Evolutionary conservation across 2,113 vertebrate genomes (phyloP), one percentile per base, ranked within the genome.

Genomic region (Propithecus coquereli): DNA sequence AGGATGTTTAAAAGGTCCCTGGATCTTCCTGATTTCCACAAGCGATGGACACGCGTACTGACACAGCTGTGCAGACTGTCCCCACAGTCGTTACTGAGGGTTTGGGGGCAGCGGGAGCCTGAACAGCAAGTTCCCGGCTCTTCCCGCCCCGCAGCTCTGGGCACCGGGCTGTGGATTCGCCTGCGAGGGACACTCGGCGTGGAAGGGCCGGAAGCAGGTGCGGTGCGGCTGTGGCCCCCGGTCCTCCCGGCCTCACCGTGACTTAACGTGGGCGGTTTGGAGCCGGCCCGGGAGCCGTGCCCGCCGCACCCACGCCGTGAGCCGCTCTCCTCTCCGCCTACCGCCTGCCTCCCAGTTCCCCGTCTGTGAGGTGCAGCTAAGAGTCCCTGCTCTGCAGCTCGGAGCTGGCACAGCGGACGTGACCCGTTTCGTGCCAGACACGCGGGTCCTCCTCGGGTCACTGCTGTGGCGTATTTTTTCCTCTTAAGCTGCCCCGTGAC

Each of bases 391-490:
- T 18, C 47, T n/a, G 3, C 16, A 9, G 70, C 40, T 27, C 40
- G 30, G 43, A 1, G 40, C 25, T 22, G 25, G 73, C 17, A 11
- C 17, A 5, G 32, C 0, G 17, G 14, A 16, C 4, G 25, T 3
- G 17, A 50, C 17, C 23, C 73, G 7, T 12, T 54, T 93, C 23
- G 0, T 59, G 47, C 17, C 40, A 8, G 32, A 71, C 25, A 4
- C 40, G 7, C 0, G 2, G 2, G 25, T 45, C 54, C 43, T 34
- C 3, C 25, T 34, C 4, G 13, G 6, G 6, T 9, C 0, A 22
- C 11, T 18, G 3, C 30, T 20, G 20, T 20, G 37, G 43, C 5
- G 12, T 2, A 0, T 8, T 27, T 68, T 63, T 30, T 70, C 37
- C 25, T 59, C 20, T 6, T 8, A 2, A 20, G 17, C n/a, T 17